Percentiles rank a stretch among this genome's conserved stretches.
Conservation (phyloP, 2,888 invertebrate genomes). For the Caradrina clavipalpis region DNA sequence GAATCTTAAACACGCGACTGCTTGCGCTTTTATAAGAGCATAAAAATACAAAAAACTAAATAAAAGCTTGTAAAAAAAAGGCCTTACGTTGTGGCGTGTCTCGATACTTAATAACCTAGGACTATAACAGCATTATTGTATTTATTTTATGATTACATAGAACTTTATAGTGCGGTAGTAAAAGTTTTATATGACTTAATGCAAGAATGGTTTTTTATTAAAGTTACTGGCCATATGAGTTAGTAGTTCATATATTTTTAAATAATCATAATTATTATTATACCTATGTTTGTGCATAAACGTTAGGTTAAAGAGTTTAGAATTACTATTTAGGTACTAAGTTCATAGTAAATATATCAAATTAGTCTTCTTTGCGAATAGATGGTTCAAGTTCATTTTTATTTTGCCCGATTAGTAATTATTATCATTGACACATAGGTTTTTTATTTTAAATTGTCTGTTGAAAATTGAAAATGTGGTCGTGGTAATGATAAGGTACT, state of each 20-base stretch:
- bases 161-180: constrained; percentile 40
- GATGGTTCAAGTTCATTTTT: no score
- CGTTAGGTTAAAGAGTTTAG: background rate
- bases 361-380: no score
- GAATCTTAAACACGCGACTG: constrained; percentile 61
- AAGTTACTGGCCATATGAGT: constrained; percentile 12
- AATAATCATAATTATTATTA: background rate
- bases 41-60: constrained; percentile 38
- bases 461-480: no score
- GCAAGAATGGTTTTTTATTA: constrained; percentile 19
- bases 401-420: no score
- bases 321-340: no score
- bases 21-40: constrained; percentile 39
- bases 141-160: constrained; percentile 51
- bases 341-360: no score
- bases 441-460: no score
- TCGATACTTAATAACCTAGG: constrained; percentile 37
- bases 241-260: constrained; percentile 1
- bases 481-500: no score
- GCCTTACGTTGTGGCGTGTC: constrained; percentile 52
- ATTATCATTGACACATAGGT: no score
- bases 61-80: no score
- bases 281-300: background rate
- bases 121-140: constrained; percentile 41
- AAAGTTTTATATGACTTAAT: constrained; percentile 31